Evolutionary conservation across 2,113 vertebrate genomes (phyloP).

Genomic region (Myocastor coypus): DNA sequence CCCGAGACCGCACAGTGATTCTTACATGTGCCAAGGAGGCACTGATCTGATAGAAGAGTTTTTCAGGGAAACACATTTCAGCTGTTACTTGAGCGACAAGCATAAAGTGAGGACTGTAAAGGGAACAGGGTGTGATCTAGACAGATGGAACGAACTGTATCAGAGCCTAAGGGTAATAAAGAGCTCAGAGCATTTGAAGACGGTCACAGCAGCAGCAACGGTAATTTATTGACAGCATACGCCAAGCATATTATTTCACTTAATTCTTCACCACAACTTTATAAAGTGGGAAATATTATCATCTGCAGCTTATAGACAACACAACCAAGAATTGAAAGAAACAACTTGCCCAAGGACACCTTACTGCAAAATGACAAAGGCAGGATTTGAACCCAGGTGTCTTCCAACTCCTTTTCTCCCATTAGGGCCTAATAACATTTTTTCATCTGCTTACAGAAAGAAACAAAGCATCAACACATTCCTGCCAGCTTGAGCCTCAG

Average conservation of each 20-base stretch:
- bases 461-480: not conserved
- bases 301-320: slow-evolving; percentile 46
- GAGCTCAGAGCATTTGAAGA: slow-evolving; percentile 55
- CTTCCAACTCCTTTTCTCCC: slow-evolving; percentile 18
- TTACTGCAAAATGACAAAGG: slow-evolving; percentile 24
- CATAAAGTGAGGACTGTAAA: slow-evolving; percentile 28
- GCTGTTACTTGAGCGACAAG: slow-evolving; percentile 40
- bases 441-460: not conserved
- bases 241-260: slow-evolving; percentile 67
- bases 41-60: slow-evolving; percentile 53
- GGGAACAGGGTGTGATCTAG: slow-evolving; percentile 31
- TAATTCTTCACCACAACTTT: slow-evolving; percentile 69
- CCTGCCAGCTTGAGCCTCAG: not conserved
- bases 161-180: slow-evolving; percentile 54
- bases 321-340: slow-evolving; percentile 49
- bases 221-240: slow-evolving; percentile 71
- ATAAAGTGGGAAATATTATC: slow-evolving; percentile 43
- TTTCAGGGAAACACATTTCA: slow-evolving; percentile 46
- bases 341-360: slow-evolving; percentile 41
- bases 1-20: not conserved
- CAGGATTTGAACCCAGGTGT: slow-evolving; percentile 51
- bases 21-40: not conserved
- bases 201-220: slow-evolving; percentile 62
- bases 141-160: slow-evolving; percentile 60
- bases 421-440: not conserved